A percentile compares a stretch with the other conserved stretches of the same genome.
Evolutionary conservation across 2,797 vertebrate genomes (phyloP).

Genomic region (Rhabdophis nuchalis): DNA sequence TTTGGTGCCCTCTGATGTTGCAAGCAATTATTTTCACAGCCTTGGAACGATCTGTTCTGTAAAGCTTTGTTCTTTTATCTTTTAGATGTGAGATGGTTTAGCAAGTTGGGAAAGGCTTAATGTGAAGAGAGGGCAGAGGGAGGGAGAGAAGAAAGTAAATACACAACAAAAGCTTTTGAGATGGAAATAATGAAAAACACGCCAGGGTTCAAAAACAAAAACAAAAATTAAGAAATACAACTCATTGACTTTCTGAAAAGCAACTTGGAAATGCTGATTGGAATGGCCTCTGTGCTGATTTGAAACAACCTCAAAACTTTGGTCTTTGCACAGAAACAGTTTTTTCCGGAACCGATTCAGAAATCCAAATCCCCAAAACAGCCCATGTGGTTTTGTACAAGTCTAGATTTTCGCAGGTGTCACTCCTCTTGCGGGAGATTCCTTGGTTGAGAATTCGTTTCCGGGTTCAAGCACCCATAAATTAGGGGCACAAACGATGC

Average conservation of each 20-base stretch:
- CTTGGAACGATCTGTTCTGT: background rate
- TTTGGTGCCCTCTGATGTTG: background rate
- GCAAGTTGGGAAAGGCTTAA: background rate
- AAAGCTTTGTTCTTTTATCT: slow-evolving; percentile 2
- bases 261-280: background rate
- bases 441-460: background rate
- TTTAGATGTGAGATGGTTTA: slow-evolving; percentile 1
- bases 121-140: background rate
- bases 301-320: background rate
- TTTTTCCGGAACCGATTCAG: background rate
- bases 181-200: background rate
- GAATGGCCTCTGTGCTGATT: background rate
- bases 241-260: background rate
- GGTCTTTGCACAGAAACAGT: background rate
- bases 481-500: too few relatives aligned
- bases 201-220: background rate
- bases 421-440: background rate
- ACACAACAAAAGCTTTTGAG: background rate
- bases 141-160: background rate
- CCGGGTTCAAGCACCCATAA: too few relatives aligned
- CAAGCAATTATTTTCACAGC: background rate
- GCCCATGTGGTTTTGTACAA: background rate
- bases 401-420: background rate
- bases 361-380: background rate
- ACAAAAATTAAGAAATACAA: background rate